Conservation (phyloP, 2,797 vertebrate species). For the Nannoperca australis region DNA sequence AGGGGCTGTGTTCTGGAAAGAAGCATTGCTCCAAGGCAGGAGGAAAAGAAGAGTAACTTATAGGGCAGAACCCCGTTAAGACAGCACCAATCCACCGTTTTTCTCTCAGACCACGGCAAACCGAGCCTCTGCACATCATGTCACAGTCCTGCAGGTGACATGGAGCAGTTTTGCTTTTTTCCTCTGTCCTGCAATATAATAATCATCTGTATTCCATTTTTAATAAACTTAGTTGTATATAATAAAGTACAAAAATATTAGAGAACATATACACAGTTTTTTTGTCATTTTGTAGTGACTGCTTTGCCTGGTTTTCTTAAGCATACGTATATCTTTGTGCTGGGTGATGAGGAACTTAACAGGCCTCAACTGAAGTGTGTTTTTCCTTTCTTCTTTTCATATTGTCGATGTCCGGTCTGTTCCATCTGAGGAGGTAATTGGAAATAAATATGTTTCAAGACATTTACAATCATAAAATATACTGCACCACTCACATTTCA, state of each 20-base stretch:
- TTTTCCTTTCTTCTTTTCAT: conserved; percentile 86
- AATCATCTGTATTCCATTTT: conserved; percentile 91
- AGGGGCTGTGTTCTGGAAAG: conserved; percentile 69
- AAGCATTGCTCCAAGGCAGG: conserved; percentile 74
- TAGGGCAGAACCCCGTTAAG: conserved; percentile 75
- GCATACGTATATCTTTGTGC: conserved; percentile 84
- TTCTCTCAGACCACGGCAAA: conserved; percentile 71
- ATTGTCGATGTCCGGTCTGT: conserved; percentile 96
- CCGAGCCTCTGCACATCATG: conserved; percentile 77
- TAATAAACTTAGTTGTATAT: conserved; percentile 96
- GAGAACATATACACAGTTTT: conserved; percentile 93
- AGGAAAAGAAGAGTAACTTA: conserved; percentile 76
- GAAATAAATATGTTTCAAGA: conserved; percentile 43
- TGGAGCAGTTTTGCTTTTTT: conserved; percentile 71
- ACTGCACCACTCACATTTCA: neutral
- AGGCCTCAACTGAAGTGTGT: conserved; percentile 82
- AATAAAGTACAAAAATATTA: conserved; percentile 98
- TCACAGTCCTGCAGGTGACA: conserved; percentile 86
- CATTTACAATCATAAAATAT: conserved; percentile 34
- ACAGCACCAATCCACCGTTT: conserved; percentile 83
- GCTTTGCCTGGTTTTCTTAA: conserved; percentile 82
- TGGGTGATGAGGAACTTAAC: conserved; percentile 82
- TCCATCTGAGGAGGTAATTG: conserved; percentile 87
- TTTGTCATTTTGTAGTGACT: conserved; percentile 89
- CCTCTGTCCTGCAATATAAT: conserved; percentile 86